Evolutionary conservation across 1,140 invertebrate genomes (phyloP).

Genomic region (Planococcus citri): DNA sequence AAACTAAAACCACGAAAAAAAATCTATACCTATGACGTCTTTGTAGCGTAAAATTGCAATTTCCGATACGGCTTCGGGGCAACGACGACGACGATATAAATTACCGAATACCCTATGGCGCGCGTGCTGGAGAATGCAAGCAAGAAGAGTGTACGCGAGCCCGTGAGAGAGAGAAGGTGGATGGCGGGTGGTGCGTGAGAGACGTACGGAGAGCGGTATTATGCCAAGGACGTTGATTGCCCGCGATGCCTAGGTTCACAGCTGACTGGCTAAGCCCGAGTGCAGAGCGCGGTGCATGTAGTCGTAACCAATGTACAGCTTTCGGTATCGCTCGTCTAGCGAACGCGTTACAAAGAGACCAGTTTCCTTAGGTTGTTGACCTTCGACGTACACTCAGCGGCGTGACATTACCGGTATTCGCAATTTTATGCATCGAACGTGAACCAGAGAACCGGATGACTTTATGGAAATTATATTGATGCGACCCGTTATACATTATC

Average conservation of each 20-base stretch:
- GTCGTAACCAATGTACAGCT: background rate
- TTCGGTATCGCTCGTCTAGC: background rate
- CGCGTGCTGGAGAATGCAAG: background rate
- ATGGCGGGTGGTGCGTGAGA: background rate
- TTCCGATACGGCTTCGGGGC: no score
- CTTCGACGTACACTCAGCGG: conserved; percentile 9
- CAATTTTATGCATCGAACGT: background rate
- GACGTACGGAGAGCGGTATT: background rate
- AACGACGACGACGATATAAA: background rate
- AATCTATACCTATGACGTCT: no score
- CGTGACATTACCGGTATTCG: conserved; percentile 18
- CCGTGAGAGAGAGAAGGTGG: no score
- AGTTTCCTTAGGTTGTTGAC: conserved; percentile 11
- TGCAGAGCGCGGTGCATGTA: no score
- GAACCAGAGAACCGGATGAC: conserved; percentile 5
- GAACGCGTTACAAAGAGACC: background rate
- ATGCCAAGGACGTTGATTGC: conserved; percentile 15
- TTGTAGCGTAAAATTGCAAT: no score
- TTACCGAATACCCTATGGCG: background rate
- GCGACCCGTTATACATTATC: background rate
- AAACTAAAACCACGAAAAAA: no score
- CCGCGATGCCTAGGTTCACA: conserved; percentile 10
- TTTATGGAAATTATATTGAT: background rate
- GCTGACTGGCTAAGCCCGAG: background rate
- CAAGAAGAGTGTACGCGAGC: no score